Evolutionary conservation across 1,140 invertebrate genomes (phyloP), one percentile per base, ranked within the genome.

Genomic region (Heliothis virescens): DNA sequence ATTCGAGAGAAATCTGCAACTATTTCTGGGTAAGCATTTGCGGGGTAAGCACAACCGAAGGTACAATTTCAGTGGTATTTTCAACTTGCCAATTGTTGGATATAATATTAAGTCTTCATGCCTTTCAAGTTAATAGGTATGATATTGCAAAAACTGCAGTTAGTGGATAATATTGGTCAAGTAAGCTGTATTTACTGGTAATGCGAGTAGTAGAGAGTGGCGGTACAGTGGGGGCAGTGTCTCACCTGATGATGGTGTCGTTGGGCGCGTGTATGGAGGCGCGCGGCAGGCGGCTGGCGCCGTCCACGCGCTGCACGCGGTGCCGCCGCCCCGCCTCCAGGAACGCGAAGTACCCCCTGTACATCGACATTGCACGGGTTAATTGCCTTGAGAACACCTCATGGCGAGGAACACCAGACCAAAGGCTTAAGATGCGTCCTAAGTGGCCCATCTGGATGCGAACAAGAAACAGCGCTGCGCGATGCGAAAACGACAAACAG

Each of bases 301-400:
- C 93, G 72, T 95, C 95, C 0, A 89, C 91, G 71, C 95, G 89
- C 41, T 90, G 90, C 10, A 91, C 89, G 83, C 97, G 95, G 85
- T 97, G 97, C 84, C 96, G 96, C 57, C 96, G 96, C 2, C 98
- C 98, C 72, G 98, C 97, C 91, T 98, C 97, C 84, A 97, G 96
- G 93, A 99, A 99, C 29, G 98, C 98, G 95, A 98, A 98, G 92
- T 98, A 97, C 47, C 98, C 98, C 80, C 98, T 96, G 91, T 97
- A 80, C 77, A 16, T 50, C 57, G 83, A 84, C 29, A 69, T 67
- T 18, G 26, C 18, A 1, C 55, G 13, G 16, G 16, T 55, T 11
- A 11, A 11, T 52, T 0, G 15, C 5, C 13, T n/a, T 13, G 50
- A 12, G 4, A 53, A 3, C 50, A 26, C 21, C 21, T 26, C 21